Evolutionary conservation across 2,113 vertebrate species (phyloP).

Genomic region (Bubo scandiacus): DNA sequence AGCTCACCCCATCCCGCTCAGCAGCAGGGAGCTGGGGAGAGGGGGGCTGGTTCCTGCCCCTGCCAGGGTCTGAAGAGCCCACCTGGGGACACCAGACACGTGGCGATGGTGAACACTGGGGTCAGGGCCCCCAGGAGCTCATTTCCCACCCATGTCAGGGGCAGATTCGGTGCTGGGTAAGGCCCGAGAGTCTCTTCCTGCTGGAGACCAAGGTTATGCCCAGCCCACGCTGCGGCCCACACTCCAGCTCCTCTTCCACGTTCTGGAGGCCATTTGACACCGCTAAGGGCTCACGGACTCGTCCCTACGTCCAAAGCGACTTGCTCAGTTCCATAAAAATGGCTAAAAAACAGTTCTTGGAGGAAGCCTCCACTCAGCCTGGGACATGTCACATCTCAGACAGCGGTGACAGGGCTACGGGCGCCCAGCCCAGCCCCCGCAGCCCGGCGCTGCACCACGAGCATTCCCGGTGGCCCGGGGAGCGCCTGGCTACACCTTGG

Average conservation of each 20-base stretch:
- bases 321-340: background rate
- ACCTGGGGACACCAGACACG: background rate
- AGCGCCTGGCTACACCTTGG: accelerated
- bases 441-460: background rate
- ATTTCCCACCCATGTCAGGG: background rate
- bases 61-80: background rate
- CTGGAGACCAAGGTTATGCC: accelerated
- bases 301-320: background rate
- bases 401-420: accelerated
- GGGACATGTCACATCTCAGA: background rate
- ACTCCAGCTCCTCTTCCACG: background rate
- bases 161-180: background rate
- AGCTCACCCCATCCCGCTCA: accelerated
- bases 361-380: background rate
- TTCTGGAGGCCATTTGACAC: background rate
- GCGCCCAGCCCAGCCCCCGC: background rate
- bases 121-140: background rate
- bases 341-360: background rate
- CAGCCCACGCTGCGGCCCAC: background rate
- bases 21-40: background rate
- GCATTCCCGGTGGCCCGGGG: accelerated
- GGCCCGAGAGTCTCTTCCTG: background rate
- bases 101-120: accelerated
- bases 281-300: accelerated
- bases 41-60: background rate